Conservation (phyloP, 2,113 vertebrate species). For the Pyxicephalus adspersus region DNA sequence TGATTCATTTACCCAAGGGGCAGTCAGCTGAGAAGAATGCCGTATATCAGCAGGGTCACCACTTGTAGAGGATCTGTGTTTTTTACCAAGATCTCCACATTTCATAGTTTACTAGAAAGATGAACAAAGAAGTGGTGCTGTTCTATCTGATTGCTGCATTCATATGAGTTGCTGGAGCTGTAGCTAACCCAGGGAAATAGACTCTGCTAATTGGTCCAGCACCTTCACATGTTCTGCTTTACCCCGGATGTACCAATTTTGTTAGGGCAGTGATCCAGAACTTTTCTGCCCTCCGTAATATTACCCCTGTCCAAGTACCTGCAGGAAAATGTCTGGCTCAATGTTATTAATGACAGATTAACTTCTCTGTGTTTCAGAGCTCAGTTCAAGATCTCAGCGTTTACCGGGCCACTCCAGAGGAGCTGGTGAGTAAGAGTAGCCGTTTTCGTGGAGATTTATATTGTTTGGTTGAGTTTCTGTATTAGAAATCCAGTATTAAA, state of each 20-base stretch:
- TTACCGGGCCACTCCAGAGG: slow-evolving; percentile 82
- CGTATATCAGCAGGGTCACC: no score
- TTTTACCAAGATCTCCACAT: no score
- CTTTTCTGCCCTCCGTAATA: neutral
- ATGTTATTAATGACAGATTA: neutral
- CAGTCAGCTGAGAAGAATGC: no score
- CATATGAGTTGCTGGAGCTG: neutral
- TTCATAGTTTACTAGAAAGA: no score
- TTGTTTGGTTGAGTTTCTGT: no score
- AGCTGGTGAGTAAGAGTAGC: slow-evolving; percentile 77
- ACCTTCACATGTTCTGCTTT: neutral
- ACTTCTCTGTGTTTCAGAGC: slow-evolving; percentile 68
- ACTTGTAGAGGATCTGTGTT: no score
- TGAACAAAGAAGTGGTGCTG: no score
- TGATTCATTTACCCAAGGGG: no score
- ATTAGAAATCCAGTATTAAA: no score
- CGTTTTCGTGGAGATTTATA: no score
- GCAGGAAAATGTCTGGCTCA: neutral
- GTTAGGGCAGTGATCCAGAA: neutral
- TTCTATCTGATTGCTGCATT: no score
- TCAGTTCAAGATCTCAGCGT: slow-evolving; percentile 87
- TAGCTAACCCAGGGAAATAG: neutral
- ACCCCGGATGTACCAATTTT: neutral
- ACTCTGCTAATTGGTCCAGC: neutral
- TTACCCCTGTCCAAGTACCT: neutral